These are phyloP conservation scores for Lycaon pictus DNA, from an alignment of 2,113 vertebrate genomes.

Conservation along the genomic window DNA sequence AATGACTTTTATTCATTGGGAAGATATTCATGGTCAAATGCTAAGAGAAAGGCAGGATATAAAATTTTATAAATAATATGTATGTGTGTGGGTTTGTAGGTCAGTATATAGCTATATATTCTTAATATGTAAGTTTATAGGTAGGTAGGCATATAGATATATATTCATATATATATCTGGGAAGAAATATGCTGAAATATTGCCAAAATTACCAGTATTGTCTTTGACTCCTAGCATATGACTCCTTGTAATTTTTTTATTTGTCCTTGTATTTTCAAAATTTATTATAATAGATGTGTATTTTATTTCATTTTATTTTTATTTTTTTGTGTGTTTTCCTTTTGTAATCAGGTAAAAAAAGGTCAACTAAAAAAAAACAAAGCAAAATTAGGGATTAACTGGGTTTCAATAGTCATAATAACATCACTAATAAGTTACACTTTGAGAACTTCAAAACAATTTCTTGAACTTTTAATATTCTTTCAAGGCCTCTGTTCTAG, in stretches of 20 bases:
- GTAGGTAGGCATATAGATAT: background rate
- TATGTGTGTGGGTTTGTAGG: background rate
- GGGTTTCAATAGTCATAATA: background rate
- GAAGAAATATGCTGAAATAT: slow-evolving; percentile 1
- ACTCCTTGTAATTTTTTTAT: background rate
- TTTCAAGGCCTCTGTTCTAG: background rate
- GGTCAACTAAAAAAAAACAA: background rate
- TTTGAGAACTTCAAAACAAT: background rate
- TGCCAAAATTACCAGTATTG: background rate
- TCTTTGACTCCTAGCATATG: background rate
- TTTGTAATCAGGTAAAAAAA: slow-evolving; percentile 13
- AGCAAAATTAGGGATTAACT: slow-evolving; percentile 3
- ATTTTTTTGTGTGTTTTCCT: background rate
- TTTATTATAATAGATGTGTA: background rate
- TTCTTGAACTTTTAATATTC: background rate
- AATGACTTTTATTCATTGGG: slow-evolving; percentile 22
- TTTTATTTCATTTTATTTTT: background rate
- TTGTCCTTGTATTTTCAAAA: slow-evolving; percentile 11
- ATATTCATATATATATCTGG: background rate
- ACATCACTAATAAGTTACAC: background rate
- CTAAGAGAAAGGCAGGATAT: slow-evolving; percentile 12
- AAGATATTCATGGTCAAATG: background rate
- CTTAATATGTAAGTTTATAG: background rate
- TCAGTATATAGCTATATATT: background rate
- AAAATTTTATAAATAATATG: slow-evolving; percentile 24